Percentiles rank a stretch among this genome's conserved stretches.
phyloP scores from a whole-genome alignment of 2,113 vertebrate genomes.

The Dendropsophus ebraccatus region DNA sequence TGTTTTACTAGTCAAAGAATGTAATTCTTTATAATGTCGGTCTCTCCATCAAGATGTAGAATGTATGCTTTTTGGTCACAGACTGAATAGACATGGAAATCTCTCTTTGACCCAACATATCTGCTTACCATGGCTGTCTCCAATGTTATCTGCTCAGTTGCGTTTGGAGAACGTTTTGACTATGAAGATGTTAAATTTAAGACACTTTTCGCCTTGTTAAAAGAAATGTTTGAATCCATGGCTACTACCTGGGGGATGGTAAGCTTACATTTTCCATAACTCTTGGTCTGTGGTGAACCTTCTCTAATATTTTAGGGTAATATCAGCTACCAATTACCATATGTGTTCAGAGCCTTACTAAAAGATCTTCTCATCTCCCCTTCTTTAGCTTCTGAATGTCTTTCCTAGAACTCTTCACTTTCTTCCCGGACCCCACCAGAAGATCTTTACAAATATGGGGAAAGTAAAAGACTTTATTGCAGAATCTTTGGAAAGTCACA shows the following conservation, averaged over 20 bases:
- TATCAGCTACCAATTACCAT: background rate
- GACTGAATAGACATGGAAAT: background rate
- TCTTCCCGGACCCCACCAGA: slow-evolving; percentile 67
- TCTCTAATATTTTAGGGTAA: background rate
- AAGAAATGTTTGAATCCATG: slow-evolving; percentile 61
- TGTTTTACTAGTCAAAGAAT: too few relatives aligned
- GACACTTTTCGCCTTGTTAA: slow-evolving; percentile 58
- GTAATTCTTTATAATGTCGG: too few relatives aligned
- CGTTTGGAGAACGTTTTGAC: slow-evolving; percentile 73
- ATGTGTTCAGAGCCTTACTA: background rate
- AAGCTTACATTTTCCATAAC: slow-evolving; percentile 11
- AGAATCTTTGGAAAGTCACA: slow-evolving; percentile 62
- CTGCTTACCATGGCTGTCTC: slow-evolving; percentile 69
- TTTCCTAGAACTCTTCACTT: slow-evolving; percentile 64
- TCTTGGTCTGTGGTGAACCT: background rate
- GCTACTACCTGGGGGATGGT: slow-evolving; percentile 66
- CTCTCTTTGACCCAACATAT: slow-evolving; percentile 71
- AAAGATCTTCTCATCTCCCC: background rate
- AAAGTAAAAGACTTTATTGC: slow-evolving; percentile 64
- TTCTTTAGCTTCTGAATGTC: slow-evolving; percentile 67
- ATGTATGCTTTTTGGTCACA: too few relatives aligned
- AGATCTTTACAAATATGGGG: slow-evolving; percentile 54
- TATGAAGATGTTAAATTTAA: slow-evolving; percentile 68
- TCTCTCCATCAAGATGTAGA: too few relatives aligned
- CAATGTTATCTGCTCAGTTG: slow-evolving; percentile 80